Evolutionary conservation across 1,140 invertebrate genomes (phyloP), one percentile per base, ranked within the genome.

Genomic region (Protaetia brevitarsis): DNA sequence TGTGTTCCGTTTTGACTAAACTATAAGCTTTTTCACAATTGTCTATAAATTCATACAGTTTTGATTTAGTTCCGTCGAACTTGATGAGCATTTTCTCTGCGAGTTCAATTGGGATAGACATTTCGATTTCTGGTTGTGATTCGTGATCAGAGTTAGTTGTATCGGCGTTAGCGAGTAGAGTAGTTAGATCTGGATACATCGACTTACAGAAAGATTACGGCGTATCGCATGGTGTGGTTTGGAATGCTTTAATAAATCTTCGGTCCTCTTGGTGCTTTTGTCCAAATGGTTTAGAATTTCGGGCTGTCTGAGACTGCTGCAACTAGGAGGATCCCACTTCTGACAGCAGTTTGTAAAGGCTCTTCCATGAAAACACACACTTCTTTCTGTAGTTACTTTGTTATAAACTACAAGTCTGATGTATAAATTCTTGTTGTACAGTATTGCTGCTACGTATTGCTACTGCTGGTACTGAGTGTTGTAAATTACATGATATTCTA

Each of bases 41-140:
- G 41, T 67, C 62, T 10, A 67, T 34, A 27, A 67, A 67, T 59
- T 67, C 66, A 21, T 58, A 28, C 6, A 67, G 28, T 64, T 67
- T 67, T 3, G 41, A 36, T 67, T 67, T 67, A 30, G 8, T 57
- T 11, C 31, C 56, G 36, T 64, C 62, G 34, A 64, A 67, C 26
- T 57, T 21, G 3, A 36, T 58, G 58, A 64, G 26, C 41, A 67
- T 67, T 13, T 58, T 31, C 58, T 63, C 28, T 26, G 58, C 58
- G 10, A 60, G 3, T 13, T 60, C 58, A 5, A 60, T 3, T 8
- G 58, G 10, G 30, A 60, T 56, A 6, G 26, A 3, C 51, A 56
- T 56, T 56, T 10, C 23, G 13, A 5, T 56, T n/a, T n/a, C n/a
- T n/a, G n/a, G n/a, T n/a, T n/a, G n/a, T n/a, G n/a, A n/a, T n/a